Percentiles rank a stretch among this genome's conserved stretches.
Evolutionary conservation across 1,140 invertebrate genomes (phyloP).

Genomic region (Hestina assimilis): DNA sequence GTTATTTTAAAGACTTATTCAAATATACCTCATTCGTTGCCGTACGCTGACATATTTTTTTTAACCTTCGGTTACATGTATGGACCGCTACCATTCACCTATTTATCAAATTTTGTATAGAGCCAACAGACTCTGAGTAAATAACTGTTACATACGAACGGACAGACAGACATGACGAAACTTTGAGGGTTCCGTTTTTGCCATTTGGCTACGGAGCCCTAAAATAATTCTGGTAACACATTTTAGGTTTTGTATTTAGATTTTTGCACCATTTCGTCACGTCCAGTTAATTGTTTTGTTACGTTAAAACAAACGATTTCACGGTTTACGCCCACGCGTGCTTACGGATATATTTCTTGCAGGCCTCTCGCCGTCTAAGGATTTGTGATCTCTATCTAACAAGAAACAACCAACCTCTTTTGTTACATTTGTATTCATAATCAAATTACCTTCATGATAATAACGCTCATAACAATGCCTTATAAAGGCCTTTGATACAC

Average conservation of each 20-base stretch:
- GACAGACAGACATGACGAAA: too few relatives aligned
- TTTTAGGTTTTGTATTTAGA: neutral
- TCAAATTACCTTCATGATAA: conserved; percentile 27
- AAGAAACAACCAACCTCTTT: conserved; percentile 13
- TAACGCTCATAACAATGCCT: conserved; percentile 20
- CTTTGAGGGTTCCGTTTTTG: too few relatives aligned
- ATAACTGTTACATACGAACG: too few relatives aligned
- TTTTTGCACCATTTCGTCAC: conserved; percentile 15
- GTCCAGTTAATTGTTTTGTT: conserved; percentile 16
- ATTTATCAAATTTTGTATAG: too few relatives aligned
- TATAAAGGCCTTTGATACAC: conserved; percentile 19
- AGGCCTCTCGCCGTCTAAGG: conserved; percentile 8
- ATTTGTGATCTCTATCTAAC: conserved; percentile 23
- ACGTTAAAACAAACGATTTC: conserved; percentile 26
- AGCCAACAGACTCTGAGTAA: too few relatives aligned
- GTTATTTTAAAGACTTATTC: too few relatives aligned
- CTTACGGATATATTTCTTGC: conserved; percentile 9
- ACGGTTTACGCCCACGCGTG: conserved; percentile 7
- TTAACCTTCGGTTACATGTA: too few relatives aligned
- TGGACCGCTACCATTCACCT: too few relatives aligned
- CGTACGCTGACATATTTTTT: too few relatives aligned
- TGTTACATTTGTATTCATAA: conserved; percentile 23
- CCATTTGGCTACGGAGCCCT: too few relatives aligned
- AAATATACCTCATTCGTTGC: too few relatives aligned
- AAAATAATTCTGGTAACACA: too few relatives aligned